These are phyloP conservation scores for Oenanthe oenanthe DNA, from an alignment of 2,113 vertebrate species.

Conservation along the genomic window DNA sequence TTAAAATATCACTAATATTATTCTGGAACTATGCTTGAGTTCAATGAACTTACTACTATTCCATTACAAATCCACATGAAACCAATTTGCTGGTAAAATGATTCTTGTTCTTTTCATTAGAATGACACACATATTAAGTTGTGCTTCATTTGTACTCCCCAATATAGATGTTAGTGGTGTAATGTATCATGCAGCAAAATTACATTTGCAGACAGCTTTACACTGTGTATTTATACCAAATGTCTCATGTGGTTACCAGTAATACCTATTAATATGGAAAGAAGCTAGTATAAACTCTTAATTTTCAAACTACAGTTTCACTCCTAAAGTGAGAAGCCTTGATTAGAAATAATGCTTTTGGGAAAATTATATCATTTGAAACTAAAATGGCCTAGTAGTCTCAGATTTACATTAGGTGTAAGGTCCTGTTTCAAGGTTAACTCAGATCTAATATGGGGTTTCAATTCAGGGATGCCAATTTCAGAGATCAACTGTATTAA, in stretches of 20 bases:
- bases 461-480: background rate
- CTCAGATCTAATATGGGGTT: background rate
- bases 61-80: slow-evolving; percentile 76
- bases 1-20: slow-evolving; percentile 71
- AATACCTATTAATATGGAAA: slow-evolving; percentile 44
- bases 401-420: background rate
- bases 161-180: slow-evolving; percentile 49
- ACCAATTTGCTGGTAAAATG: slow-evolving; percentile 77
- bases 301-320: slow-evolving; percentile 36
- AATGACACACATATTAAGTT: slow-evolving; percentile 68
- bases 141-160: slow-evolving; percentile 69
- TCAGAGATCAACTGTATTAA: slow-evolving; percentile 18
- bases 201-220: slow-evolving; percentile 68
- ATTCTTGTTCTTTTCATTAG: slow-evolving; percentile 74
- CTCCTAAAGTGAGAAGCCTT: background rate
- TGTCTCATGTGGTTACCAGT: slow-evolving; percentile 53
- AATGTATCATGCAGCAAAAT: slow-evolving; percentile 62
- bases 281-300: slow-evolving; percentile 23
- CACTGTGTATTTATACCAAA: background rate
- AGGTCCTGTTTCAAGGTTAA: slow-evolving; percentile 1
- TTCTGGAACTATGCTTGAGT: slow-evolving; percentile 54
- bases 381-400: background rate
- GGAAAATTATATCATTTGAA: background rate
- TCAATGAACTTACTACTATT: slow-evolving; percentile 64
- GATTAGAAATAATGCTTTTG: slow-evolving; percentile 21